Evolutionary conservation across 1,140 invertebrate genomes (phyloP).

Genomic region (Leptopilina boulardi): DNA sequence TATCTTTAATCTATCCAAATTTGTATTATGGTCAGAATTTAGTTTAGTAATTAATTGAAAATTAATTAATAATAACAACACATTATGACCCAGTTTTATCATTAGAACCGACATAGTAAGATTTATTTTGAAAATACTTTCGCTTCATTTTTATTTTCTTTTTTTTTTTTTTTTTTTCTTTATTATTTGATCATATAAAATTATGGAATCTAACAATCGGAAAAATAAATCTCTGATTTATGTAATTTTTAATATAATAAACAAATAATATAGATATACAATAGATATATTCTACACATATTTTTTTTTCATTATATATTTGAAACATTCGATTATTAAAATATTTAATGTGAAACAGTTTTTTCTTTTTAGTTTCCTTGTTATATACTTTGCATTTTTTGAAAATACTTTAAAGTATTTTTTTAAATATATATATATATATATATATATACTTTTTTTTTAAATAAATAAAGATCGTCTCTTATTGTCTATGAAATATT

Average conservation of each 20-base stretch:
- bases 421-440: background rate
- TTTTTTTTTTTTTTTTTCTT: background rate
- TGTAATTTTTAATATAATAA: constrained; percentile 9
- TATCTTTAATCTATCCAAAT: background rate
- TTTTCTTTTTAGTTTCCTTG: background rate
- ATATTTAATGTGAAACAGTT: background rate
- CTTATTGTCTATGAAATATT: constrained; percentile 17
- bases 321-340: constrained; percentile 2
- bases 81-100: background rate
- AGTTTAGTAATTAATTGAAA: background rate
- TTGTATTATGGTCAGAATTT: background rate
- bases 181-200: background rate
- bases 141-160: too few relatives aligned
- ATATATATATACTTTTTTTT: background rate
- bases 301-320: constrained; percentile 6
- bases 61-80: constrained; percentile 18
- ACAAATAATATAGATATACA: background rate
- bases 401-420: background rate
- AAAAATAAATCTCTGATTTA: constrained; percentile 26
- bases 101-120: background rate
- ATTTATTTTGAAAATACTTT: constrained; percentile 26
- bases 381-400: background rate
- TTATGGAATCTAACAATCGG: constrained; percentile 24
- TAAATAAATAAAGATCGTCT: background rate
- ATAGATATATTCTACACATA: constrained; percentile 9